These are phyloP conservation scores for Amorpha juglandis DNA, from an alignment of 2,888 invertebrate species.

Conservation along the genomic window DNA sequence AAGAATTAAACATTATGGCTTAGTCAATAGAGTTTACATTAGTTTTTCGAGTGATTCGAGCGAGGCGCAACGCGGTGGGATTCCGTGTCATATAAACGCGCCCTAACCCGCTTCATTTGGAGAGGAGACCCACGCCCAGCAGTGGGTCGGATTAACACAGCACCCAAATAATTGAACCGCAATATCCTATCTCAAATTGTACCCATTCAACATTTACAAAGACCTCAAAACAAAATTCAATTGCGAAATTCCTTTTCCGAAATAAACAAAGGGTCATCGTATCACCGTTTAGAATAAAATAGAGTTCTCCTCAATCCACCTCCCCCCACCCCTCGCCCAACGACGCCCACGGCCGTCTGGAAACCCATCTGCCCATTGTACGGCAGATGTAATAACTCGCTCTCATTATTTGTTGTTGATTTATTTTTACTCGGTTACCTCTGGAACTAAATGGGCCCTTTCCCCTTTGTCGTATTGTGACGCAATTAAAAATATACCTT, in stretches of 20 bases:
- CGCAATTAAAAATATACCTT: not conserved
- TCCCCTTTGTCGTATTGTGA: not conserved
- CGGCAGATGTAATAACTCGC: constrained; percentile 11
- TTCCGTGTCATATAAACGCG: too few species aligned
- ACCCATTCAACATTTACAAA: not conserved
- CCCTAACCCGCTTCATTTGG: too few species aligned
- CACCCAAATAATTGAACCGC: too few species aligned
- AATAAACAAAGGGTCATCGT: not conserved
- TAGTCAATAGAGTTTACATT: too few species aligned
- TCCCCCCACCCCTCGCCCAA: not conserved
- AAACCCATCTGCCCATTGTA: constrained; percentile 13
- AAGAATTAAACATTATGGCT: too few species aligned
- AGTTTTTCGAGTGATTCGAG: too few species aligned
- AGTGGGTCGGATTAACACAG: too few species aligned
- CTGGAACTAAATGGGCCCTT: not conserved
- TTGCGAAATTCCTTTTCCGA: too few species aligned
- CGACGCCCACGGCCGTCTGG: not conserved
- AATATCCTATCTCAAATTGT: too few species aligned
- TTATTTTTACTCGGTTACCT: constrained; percentile 11
- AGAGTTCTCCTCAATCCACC: not conserved
- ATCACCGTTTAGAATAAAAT: not conserved
- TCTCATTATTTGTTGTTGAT: constrained; percentile 6
- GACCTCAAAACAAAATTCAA: not conserved
- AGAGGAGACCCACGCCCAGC: too few species aligned
- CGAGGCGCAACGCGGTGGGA: too few species aligned